Evolutionary conservation across 1,140 invertebrate genomes (phyloP), one percentile per base, ranked within the genome.

Genomic region (Caenorhabditis remanei): DNA sequence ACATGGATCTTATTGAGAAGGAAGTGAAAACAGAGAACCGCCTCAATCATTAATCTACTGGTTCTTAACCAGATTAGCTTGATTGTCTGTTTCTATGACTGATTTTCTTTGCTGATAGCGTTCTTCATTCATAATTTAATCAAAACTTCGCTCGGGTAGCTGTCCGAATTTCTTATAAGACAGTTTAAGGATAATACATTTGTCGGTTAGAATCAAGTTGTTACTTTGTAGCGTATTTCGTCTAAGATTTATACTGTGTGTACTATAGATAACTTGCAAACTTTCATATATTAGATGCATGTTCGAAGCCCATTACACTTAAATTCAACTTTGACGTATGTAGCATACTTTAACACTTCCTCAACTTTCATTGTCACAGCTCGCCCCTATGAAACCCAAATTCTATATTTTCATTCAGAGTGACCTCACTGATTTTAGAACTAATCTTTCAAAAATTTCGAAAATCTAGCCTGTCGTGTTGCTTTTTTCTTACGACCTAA

Each of bases 391-490:
- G 50, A 53, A 53, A 53, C 16, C 16, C 3, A 11, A 11, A 53
- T 14, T 53, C 50, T 53, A 21, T 61, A 21, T 61, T 61, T n/a
- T n/a, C 4, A 61, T 16, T 21, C n/a, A n/a, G 8, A 21, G 14
- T 24, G 19, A 24, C 56, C 56, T 14, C 9, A n/a, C 56, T 61
- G 2, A n/a, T 61, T 61, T 61, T 16, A 61, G 56, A 50, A 50
- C 46, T 79, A 50, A 79, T 79, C 71, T 79, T 50, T 79, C 71
- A 79, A 63, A 79, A 50, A 79, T 79, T 21, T 50, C 8, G 16
- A 53, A 32, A 79, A 50, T 79, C 21, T n/a, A 50, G 41, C 40
- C 16, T 71, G 21, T 67, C 40, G 24, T 71, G 67, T 71, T 50
- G 46, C 43, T 50, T 50, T 50, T 50, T 67, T 6, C n/a, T 79